phyloP scores from a whole-genome alignment of 53 echinoderm and acorn worm species.

The Paracentrotus lividus region DNA sequence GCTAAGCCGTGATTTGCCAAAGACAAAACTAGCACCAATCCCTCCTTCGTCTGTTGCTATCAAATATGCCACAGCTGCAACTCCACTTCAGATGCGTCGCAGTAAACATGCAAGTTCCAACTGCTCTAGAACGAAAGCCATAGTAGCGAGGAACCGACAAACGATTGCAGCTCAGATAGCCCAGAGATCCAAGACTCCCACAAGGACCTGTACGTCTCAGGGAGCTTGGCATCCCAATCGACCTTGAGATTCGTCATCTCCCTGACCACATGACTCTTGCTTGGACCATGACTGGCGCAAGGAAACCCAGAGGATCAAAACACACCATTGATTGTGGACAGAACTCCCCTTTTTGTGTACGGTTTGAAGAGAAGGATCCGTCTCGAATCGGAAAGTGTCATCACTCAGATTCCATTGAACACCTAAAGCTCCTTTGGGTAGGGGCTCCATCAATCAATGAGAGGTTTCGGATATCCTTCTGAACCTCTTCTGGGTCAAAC shows the following conservation, averaged over 20 bases:
- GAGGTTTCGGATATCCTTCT: constrained; percentile 51
- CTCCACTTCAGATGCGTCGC: constrained; percentile 77
- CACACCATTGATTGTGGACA: constrained; percentile 68
- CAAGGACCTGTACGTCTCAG: constrained; percentile 22
- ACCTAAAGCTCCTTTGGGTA: constrained; percentile 51
- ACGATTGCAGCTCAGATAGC: constrained; percentile 38
- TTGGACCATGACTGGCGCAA: constrained; percentile 76
- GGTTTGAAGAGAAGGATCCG: neutral
- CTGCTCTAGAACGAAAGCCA: neutral
- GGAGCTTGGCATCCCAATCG: constrained; percentile 70
- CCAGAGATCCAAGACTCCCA: constrained; percentile 73
- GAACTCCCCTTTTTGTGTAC: constrained; percentile 68
- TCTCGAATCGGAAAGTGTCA: constrained; percentile 64
- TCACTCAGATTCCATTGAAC: constrained; percentile 1
- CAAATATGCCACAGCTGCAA: constrained; percentile 71
- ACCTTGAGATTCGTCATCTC: constrained; percentile 68
- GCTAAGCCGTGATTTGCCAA: neutral
- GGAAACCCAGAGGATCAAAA: constrained; percentile 67
- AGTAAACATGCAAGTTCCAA: constrained; percentile 62
- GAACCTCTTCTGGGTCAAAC: constrained; percentile 65
- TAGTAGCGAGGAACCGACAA: constrained; percentile 60
- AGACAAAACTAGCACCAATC: too few relatives aligned
- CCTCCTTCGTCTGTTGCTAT: neutral
- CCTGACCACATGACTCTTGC: constrained; percentile 74
- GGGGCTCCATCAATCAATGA: constrained; percentile 57